Evolutionary conservation across 2,113 vertebrate genomes (phyloP).

Genomic region (Phocoena phocoena): DNA sequence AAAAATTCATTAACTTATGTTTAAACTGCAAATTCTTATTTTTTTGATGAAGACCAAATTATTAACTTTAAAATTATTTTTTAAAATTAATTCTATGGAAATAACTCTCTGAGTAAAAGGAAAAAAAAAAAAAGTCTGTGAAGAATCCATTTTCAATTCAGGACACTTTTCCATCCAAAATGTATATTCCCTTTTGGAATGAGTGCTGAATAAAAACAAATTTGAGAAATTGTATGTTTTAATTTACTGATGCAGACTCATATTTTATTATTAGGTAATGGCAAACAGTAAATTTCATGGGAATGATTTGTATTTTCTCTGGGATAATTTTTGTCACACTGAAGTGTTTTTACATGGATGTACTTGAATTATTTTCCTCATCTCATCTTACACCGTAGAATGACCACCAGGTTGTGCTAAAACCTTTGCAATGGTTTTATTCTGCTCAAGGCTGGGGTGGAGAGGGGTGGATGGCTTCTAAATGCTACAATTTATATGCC

Average conservation of each 20-base stretch:
- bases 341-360: background rate
- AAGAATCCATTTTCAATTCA: background rate
- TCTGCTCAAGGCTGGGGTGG: rapidly evolving
- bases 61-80: background rate
- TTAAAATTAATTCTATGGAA: background rate
- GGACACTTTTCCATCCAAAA: background rate
- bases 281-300: background rate
- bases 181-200: background rate
- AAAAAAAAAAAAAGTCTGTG: no score
- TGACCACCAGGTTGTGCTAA: slow-evolving; percentile 81
- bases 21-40: background rate
- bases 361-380: background rate
- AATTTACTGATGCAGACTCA: background rate
- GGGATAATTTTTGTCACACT: background rate
- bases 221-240: background rate
- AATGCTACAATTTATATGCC: rapidly evolving
- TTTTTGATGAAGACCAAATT: background rate
- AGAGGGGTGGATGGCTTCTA: background rate
- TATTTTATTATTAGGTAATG: background rate
- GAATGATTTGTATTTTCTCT: background rate
- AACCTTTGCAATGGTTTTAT: slow-evolving; percentile 59
- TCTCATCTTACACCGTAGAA: background rate
- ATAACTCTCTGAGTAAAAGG: background rate
- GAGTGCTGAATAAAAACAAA: background rate
- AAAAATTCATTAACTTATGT: background rate